Evolutionary conservation across 2,888 invertebrate species (phyloP).

Genomic region (Leucoma salicis): DNA sequence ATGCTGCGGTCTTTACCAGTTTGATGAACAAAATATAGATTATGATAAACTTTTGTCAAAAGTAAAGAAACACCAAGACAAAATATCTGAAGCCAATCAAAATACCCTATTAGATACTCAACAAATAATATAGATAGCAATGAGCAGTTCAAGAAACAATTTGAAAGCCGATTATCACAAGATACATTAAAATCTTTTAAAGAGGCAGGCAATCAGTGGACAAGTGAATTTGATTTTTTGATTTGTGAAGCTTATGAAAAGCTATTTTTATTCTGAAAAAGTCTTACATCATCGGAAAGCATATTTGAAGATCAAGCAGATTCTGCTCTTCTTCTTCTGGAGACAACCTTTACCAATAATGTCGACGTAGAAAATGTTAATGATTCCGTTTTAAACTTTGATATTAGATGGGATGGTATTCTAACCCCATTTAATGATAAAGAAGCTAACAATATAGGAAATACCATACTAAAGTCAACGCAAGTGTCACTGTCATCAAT

Average conservation of each 20-base stretch:
- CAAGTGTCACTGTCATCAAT: slow-evolving; percentile 7
- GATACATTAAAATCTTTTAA: slow-evolving; percentile 16
- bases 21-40: slow-evolving; percentile 5
- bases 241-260: slow-evolving; percentile 13
- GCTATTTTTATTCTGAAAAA: slow-evolving; percentile 9
- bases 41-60: slow-evolving; percentile 9
- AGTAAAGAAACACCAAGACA: slow-evolving; percentile 7
- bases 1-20: slow-evolving; percentile 11
- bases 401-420: slow-evolving; percentile 16
- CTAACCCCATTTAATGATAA: slow-evolving; percentile 9
- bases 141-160: slow-evolving; percentile 12
- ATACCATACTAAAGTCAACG: slow-evolving; percentile 3
- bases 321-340: slow-evolving; percentile 11
- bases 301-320: slow-evolving; percentile 14
- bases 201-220: slow-evolving; percentile 7
- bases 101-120: slow-evolving; percentile 6
- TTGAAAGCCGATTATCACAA: slow-evolving; percentile 12
- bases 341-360: slow-evolving; percentile 15
- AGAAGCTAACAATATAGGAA: slow-evolving; percentile 12
- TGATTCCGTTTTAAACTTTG: slow-evolving; percentile 13
- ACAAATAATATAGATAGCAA: slow-evolving; percentile 6
- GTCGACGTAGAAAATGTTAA: slow-evolving; percentile 13
- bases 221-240: slow-evolving; percentile 7
- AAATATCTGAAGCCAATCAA: slow-evolving; percentile 11
- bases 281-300: slow-evolving; percentile 15